phyloP scores from a whole-genome alignment of 2,888 invertebrate genomes.

The Camponotus fellah region DNA sequence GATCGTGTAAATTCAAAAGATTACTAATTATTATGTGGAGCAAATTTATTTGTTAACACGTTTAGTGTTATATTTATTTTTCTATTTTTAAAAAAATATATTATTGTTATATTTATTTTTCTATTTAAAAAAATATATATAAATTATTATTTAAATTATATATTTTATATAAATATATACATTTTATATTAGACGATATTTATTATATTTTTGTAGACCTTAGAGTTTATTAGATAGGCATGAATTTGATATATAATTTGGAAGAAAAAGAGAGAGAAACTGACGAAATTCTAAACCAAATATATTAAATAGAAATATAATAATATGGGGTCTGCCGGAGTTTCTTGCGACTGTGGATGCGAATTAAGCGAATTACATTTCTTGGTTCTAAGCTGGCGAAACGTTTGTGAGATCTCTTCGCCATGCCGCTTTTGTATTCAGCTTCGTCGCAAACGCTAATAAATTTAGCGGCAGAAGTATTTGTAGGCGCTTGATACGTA shows the following conservation, averaged over 20 bases:
- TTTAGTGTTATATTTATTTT: not conserved
- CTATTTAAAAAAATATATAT: too few relatives aligned
- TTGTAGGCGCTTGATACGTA: constrained; percentile 11
- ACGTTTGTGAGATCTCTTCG: constrained; percentile 36
- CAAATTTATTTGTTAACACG: not conserved
- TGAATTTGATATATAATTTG: not conserved
- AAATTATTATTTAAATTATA: not conserved
- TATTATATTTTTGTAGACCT: not conserved
- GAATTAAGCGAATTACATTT: constrained; percentile 41
- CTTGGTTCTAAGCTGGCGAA: constrained; percentile 36
- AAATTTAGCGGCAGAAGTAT: constrained; percentile 45
- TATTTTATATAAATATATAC: too few relatives aligned
- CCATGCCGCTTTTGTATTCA: constrained; percentile 19
- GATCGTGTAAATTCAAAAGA: not conserved
- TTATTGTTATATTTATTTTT: too few relatives aligned
- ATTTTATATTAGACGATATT: not conserved
- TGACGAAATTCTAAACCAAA: constrained; percentile 18
- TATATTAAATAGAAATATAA: constrained; percentile 26
- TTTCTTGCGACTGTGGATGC: constrained; percentile 28
- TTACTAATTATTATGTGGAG: not conserved
- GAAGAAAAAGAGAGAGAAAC: not conserved
- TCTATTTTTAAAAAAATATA: not conserved
- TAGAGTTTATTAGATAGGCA: not conserved
- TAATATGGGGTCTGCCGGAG: not conserved
- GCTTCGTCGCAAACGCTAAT: constrained; percentile 29